Percentiles rank a stretch among this genome's conserved stretches.
Conservation (phyloP, 1,140 invertebrate species). For the Eubasilissa regina region DNA sequence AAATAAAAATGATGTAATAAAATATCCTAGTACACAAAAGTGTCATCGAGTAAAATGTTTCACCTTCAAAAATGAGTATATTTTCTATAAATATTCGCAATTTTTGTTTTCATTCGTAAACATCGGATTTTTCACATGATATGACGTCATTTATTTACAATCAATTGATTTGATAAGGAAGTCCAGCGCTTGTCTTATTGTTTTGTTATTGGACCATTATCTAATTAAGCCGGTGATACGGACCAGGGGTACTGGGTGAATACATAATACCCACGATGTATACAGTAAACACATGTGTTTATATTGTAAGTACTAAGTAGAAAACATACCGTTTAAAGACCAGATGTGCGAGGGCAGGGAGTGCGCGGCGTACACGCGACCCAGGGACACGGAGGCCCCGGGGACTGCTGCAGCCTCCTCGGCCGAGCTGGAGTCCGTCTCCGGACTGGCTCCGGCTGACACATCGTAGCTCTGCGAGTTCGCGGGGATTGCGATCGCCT, state of each 20-base stretch:
- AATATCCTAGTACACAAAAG: neutral
- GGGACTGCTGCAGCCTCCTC: conserved; percentile 70
- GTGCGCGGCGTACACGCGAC: conserved; percentile 88
- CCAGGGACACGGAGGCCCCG: conserved; percentile 72
- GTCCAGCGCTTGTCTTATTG: conserved; percentile 19
- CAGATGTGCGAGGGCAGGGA: conserved; percentile 92
- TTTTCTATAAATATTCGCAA: too few relatives aligned
- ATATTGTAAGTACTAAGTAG: conserved; percentile 18
- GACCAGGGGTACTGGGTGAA: neutral
- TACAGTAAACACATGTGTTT: conserved; percentile 1
- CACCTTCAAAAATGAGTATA: too few relatives aligned
- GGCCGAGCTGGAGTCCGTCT: conserved; percentile 77
- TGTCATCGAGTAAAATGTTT: too few relatives aligned
- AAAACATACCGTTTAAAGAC: conserved; percentile 87
- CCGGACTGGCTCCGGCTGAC: conserved; percentile 74
- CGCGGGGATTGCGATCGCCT: conserved; percentile 73
- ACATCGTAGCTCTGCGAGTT: conserved; percentile 74
- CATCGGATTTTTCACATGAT: neutral
- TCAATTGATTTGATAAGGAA: conserved; percentile 43
- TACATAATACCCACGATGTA: neutral
- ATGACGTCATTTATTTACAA: conserved; percentile 45
- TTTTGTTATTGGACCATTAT: conserved; percentile 22
- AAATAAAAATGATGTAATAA: too few relatives aligned
- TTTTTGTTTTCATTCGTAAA: neutral
- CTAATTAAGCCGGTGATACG: neutral